Conservation (phyloP, 2,888 invertebrate genomes). For the Oxycera nigricornis region DNA sequence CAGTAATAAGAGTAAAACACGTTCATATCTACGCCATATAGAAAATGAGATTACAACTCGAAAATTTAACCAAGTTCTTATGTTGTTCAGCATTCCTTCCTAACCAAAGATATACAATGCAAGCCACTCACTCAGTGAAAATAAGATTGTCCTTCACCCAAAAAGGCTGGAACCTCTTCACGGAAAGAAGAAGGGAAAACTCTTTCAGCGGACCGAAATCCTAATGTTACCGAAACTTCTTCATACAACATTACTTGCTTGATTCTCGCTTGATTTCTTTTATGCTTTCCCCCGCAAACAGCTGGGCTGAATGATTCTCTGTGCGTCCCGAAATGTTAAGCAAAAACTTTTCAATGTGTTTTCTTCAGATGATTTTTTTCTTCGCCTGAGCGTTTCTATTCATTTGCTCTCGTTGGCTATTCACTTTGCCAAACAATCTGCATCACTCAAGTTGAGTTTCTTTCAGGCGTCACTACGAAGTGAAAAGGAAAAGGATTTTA, state of each 20-base stretch:
- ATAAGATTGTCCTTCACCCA: conserved; percentile 5
- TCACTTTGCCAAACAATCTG: conserved; percentile 9
- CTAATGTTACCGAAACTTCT: conserved; percentile 13
- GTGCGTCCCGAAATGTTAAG: background rate
- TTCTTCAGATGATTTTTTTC: background rate
- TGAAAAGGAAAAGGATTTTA: conserved; percentile 26
- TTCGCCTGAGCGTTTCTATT: background rate
- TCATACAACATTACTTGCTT: background rate
- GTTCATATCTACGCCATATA: too few species aligned
- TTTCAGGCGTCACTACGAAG: background rate
- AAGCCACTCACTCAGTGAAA: background rate
- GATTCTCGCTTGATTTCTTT: background rate
- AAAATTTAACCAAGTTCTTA: background rate
- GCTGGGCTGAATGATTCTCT: background rate
- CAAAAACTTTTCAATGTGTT: conserved; percentile 23
- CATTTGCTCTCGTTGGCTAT: conserved; percentile 10
- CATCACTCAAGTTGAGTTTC: conserved; percentile 22
- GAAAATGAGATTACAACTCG: background rate
- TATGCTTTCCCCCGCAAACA: background rate
- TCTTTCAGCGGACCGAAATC: background rate
- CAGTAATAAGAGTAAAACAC: too few species aligned
- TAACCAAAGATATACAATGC: background rate
- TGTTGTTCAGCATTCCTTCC: background rate
- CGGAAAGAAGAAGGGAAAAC: background rate
- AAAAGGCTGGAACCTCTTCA: background rate